Base-by-base conservation (phyloP, 2,113 vertebrate genomes). In the Varanus komodoensis region DNA sequence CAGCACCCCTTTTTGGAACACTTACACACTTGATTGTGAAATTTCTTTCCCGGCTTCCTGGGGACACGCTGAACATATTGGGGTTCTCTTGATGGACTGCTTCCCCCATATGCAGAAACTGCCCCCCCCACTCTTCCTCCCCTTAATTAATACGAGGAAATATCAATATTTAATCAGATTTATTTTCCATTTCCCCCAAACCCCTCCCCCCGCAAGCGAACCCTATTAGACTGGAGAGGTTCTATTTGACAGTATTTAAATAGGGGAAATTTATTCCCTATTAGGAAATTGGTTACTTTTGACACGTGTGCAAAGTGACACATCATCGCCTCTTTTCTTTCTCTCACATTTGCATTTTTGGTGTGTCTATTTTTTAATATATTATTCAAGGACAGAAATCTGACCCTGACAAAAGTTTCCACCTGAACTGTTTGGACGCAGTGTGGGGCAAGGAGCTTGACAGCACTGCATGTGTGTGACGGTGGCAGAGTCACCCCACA, bases 1-100 rank as follows among this genome's bases (percentile, higher is more conserved):
- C 98, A 98, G 97, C 96, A 98, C 96, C 97, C 97, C 96, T 96
- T 97, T 98, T 97, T 97, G 96, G 97, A 98, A 97, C 97, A 97
- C 97, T 98, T 98, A 98, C 97, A 97, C 97, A 97, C 97, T 97
- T 97, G 97, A 97, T 97, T 97, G 97, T 97, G 97, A 96, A 95
- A 95, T 96, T 96, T 79, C 74, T 34, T 81, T 90, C 94, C 96
- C 93, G 95, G 97, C 96, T 97, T 97, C 97, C 97, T 73, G 95
- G 96, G 96, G 96, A 97, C 95, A 94, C 95, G 95, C 96, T 95
- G 95, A 97, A 97, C 97, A 97, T 97, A 97, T 97, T 97, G 97
- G 96, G 97, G 96, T 97, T 94, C 96, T 97, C 96, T 96, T 96
- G 97, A 96, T 96, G 97, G 97, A 94, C 97, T 96, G 92, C 94